A percentile compares a stretch with the other conserved stretches of the same genome.
Evolutionary conservation across 2,888 invertebrate genomes (phyloP).

Genomic region (Nemoura dubitans): DNA sequence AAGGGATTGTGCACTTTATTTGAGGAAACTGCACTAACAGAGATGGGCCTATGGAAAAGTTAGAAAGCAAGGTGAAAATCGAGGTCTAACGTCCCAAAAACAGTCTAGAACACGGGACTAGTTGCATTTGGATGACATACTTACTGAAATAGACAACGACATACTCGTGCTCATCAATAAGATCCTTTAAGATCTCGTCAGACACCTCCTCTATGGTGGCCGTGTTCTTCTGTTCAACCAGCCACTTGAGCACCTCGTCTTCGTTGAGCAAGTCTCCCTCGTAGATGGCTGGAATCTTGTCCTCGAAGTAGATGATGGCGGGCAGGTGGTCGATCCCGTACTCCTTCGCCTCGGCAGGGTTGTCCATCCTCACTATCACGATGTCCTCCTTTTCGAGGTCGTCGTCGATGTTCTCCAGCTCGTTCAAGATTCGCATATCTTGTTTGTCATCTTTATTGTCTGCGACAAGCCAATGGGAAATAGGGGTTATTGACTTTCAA

Average conservation of each 20-base stretch:
- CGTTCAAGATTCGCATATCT: conserved; percentile 86
- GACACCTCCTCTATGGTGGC: conserved; percentile 95
- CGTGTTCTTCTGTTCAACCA: conserved; percentile 85
- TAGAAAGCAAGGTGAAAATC: too few species aligned
- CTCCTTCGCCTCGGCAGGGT: conserved; percentile 89
- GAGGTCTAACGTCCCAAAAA: too few species aligned
- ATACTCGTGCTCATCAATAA: conserved; percentile 91
- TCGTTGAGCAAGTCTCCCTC: conserved; percentile 93
- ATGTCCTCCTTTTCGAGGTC: conserved; percentile 90
- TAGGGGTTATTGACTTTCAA: too few species aligned
- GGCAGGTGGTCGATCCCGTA: conserved; percentile 90
- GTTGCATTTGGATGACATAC: conserved; percentile 54
- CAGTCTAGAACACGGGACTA: too few species aligned
- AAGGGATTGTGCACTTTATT: too few species aligned
- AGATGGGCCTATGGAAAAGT: too few species aligned
- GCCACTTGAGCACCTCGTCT: conserved; percentile 90
- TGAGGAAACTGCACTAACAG: too few species aligned
- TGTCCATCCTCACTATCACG: conserved; percentile 89
- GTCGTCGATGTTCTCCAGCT: conserved; percentile 92
- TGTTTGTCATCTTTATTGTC: conserved; percentile 92
- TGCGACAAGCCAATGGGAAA: conserved; percentile 58
- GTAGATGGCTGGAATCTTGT: conserved; percentile 89
- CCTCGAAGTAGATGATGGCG: conserved; percentile 87
- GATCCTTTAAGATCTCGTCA: conserved; percentile 84
- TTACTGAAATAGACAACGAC: conserved; percentile 93